phyloP scores from a whole-genome alignment of 2,888 invertebrate species.

The Yponomeuta plumbellus region DNA sequence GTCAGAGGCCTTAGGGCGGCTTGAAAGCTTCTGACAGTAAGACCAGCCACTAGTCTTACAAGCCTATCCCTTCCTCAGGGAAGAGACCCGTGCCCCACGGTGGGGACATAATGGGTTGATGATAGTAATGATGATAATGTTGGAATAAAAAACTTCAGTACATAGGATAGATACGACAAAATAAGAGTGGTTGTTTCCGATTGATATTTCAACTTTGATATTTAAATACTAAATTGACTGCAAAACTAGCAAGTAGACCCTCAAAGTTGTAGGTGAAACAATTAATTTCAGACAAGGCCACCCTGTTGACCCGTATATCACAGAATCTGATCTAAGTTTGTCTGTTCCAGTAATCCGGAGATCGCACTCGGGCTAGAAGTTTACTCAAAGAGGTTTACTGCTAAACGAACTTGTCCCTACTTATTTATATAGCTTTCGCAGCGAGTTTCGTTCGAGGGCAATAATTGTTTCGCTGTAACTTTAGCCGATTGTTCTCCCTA shows the following conservation, averaged over 20 bases:
- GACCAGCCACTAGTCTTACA: too few species aligned
- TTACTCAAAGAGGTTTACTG: slow-evolving; percentile 26
- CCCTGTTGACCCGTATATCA: slow-evolving; percentile 14
- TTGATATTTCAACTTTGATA: neutral
- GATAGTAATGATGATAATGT: too few species aligned
- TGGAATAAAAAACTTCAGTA: neutral
- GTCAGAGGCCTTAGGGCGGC: too few species aligned
- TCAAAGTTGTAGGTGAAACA: neutral
- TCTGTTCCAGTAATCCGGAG: slow-evolving; percentile 26
- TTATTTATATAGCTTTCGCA: slow-evolving; percentile 19
- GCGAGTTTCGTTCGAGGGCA: slow-evolving; percentile 19
- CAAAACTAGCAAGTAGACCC: neutral
- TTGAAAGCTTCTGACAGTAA: too few species aligned
- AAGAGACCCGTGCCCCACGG: too few species aligned
- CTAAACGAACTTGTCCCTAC: slow-evolving; percentile 21
- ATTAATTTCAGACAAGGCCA: slow-evolving; percentile 4
- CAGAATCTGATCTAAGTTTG: slow-evolving; percentile 33
- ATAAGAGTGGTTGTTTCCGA: neutral
- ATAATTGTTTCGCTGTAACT: slow-evolving; percentile 24
- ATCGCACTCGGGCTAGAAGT: slow-evolving; percentile 21
- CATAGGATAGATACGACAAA: neutral
- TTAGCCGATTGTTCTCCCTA: slow-evolving; percentile 22
- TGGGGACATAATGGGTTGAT: too few species aligned
- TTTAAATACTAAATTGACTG: neutral
- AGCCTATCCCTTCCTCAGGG: too few species aligned